Conservation (phyloP, 2,113 vertebrate genomes). For the Egretta garzetta region DNA sequence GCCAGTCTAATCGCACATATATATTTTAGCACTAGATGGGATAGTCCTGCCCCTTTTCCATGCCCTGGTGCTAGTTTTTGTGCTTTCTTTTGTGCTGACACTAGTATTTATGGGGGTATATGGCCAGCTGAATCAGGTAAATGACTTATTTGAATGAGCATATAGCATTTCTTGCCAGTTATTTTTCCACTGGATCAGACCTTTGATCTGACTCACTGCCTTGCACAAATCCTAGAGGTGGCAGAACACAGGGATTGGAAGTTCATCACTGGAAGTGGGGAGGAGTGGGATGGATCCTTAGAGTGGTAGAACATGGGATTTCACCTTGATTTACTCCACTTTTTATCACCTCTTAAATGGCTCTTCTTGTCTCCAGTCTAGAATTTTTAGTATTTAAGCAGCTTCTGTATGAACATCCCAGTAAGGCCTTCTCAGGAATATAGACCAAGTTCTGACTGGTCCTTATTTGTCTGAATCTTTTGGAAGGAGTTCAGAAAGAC, state of each 20-base stretch:
- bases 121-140: not conserved
- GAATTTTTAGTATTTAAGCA: not conserved
- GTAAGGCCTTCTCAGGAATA: not conserved
- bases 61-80: not conserved
- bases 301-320: not conserved
- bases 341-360: not conserved
- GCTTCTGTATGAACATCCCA: fast-evolving
- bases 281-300: not conserved
- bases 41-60: not conserved
- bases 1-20: not conserved
- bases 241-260: not conserved
- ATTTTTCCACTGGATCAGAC: not conserved
- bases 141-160: not conserved
- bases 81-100: not conserved
- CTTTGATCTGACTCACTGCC: not conserved
- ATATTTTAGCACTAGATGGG: not conserved
- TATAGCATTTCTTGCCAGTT: not conserved
- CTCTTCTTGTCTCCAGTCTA: not conserved
- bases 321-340: not conserved
- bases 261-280: not conserved
- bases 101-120: not conserved
- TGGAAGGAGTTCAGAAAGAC: not conserved
- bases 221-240: not conserved
- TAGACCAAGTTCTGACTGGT: not conserved
- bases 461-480: not conserved